Percentiles rank a stretch among this genome's conserved stretches.
phyloP scores from a whole-genome alignment of 2,888 invertebrate genomes.

The Eustalomyia histrio region DNA sequence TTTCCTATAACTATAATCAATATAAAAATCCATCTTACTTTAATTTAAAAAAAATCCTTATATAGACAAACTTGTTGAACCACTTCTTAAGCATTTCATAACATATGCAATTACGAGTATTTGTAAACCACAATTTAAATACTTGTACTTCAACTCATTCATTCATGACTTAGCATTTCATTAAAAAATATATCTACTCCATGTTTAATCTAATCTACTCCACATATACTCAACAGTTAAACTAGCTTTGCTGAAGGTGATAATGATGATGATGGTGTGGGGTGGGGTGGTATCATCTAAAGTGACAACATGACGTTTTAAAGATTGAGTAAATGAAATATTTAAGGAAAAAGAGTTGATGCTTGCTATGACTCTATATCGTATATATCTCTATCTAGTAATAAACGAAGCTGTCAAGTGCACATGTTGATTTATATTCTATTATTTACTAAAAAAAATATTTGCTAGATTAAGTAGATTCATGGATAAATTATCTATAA shows the following conservation, averaged over 20 bases:
- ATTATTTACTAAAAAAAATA: neutral
- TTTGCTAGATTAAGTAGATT: neutral
- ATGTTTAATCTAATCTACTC: neutral
- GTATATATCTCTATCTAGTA: neutral
- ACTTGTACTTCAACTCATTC: slow-evolving; percentile 39
- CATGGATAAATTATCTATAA: slow-evolving; percentile 8
- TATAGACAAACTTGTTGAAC: slow-evolving; percentile 50
- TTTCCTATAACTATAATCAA: neutral
- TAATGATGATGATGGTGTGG: too few relatives aligned
- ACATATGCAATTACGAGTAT: slow-evolving; percentile 17
- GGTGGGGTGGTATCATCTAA: neutral
- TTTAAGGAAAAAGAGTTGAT: neutral
- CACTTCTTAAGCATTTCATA: slow-evolving; percentile 46
- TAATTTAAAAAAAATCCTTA: neutral
- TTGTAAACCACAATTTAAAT: slow-evolving; percentile 27
- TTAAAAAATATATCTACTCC: neutral
- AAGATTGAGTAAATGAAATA: slow-evolving; percentile 28
- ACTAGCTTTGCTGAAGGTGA: too few relatives aligned
- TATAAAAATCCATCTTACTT: neutral
- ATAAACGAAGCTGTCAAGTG: slow-evolving; percentile 12
- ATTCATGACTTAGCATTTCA: slow-evolving; percentile 42
- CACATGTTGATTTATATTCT: slow-evolving; percentile 13
- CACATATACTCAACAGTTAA: neutral
- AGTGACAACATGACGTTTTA: slow-evolving; percentile 42
- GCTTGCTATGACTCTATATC: neutral